phyloP scores from a whole-genome alignment of 2,113 vertebrate species.

The Coryphaenoides rupestris region DNA sequence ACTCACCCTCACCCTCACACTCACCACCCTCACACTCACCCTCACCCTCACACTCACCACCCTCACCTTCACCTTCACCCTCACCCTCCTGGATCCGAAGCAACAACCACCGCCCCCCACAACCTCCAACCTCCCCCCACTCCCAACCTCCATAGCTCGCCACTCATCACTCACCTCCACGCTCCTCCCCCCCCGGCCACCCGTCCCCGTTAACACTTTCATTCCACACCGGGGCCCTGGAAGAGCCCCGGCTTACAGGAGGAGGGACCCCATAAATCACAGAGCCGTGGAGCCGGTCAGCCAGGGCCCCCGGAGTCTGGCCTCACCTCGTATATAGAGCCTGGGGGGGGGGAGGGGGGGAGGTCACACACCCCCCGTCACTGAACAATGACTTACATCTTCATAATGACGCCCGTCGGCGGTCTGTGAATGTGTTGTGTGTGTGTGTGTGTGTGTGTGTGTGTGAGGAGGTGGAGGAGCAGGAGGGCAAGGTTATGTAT shows the following conservation, averaged over 20 bases:
- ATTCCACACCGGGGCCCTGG: constrained; percentile 69
- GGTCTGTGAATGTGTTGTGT: constrained; percentile 50
- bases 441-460: not conserved
- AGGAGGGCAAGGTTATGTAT: not conserved
- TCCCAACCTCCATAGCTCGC: constrained; percentile 75
- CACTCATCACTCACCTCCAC: constrained; percentile 46
- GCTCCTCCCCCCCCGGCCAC: constrained; percentile 62
- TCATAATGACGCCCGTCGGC: constrained; percentile 59
- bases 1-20: not conserved
- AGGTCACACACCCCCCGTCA: constrained; percentile 65
- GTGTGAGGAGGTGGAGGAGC: not conserved
- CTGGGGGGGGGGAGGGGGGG: too few species aligned
- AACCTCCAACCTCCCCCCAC: constrained; percentile 63
- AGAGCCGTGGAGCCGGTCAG: constrained; percentile 42
- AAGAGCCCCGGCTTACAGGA: constrained; percentile 65
- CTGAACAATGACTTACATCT: constrained; percentile 61
- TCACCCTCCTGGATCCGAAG: constrained; percentile 53
- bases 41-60: constrained; percentile 32
- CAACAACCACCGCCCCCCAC: constrained; percentile 59
- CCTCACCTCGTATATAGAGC: constrained; percentile 48
- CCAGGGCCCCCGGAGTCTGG: constrained; percentile 41
- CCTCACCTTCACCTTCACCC: constrained; percentile 35
- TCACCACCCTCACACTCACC: not conserved
- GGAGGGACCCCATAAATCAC: constrained; percentile 74
- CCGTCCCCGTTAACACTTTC: constrained; percentile 73